Evolutionary conservation across 1,140 invertebrate species (phyloP), one percentile per base, ranked within the genome.

Genomic region (Eupeodes corollae): DNA sequence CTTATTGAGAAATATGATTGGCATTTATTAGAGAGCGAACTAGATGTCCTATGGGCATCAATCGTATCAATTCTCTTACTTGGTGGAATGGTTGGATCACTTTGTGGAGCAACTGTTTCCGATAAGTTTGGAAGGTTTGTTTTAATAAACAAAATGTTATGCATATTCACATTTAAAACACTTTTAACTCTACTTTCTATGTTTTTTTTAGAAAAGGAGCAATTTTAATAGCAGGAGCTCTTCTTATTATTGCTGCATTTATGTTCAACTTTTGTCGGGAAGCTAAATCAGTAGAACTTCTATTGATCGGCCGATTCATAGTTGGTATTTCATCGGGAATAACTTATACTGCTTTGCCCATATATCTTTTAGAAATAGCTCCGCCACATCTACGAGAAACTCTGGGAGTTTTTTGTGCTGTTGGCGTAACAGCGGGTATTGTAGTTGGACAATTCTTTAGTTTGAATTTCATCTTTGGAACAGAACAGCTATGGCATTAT

Each of bases 361-460:
- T 91, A 79, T 94, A 91, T 65, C 69, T 92, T 56, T 79, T 83
- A 5, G 91, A 94, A 71, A 70, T 91, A 53, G 77, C 88, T 5
- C 88, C 90, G 0, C 50, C 78, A 3, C 70, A 73, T 34, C 72
- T 90, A 14, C 74, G 83, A 38, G 89, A 89, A 11, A 75, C 83
- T 1, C 79, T 89, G 55, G 90, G 88, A 10, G 84, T 88, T 0
- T 71, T 88, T 6, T 90, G 86, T 61, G 86, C 88, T 51, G 72
- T 93, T 43, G 88, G 88, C n/a, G 75, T 93, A 16, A 90, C 86
- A 6, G 75, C 79, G 15, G 89, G 89, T 3, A 86, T 93, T 9
- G 61, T 91, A n/a, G 56, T 88, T 2, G 80, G 81, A 2, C 88
- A 92, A 70, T 71, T 91, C 50, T 52, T 56, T 2, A 66, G 52